Percentiles rank a stretch among this genome's conserved stretches.
phyloP scores from a whole-genome alignment of 1,140 invertebrate genomes.

The Zaprionus tsacasi region DNA sequence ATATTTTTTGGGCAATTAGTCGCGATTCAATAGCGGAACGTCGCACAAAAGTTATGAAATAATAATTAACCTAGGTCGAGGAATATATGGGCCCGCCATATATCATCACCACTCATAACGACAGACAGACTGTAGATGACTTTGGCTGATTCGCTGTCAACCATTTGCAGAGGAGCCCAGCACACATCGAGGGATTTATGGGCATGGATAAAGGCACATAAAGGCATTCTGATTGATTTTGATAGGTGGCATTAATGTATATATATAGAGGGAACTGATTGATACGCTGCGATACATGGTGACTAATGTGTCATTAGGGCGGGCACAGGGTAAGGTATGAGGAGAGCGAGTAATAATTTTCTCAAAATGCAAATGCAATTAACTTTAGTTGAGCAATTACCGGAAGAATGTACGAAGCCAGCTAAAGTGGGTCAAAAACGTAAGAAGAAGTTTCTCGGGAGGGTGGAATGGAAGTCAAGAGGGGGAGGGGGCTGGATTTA shows the following conservation, averaged over 20 bases:
- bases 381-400: conserved; percentile 33
- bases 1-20: not conserved
- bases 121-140: conserved; percentile 8
- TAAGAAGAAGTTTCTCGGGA: not conserved
- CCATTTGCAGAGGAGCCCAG: not conserved
- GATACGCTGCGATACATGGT: conserved; percentile 12
- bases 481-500: conserved; percentile 42
- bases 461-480: conserved; percentile 19
- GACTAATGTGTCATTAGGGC: conserved; percentile 19
- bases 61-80: not conserved
- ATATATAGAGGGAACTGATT: conserved; percentile 9
- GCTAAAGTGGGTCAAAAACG: conserved; percentile 19
- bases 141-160: conserved; percentile 20
- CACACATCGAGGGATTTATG: conserved; percentile 22
- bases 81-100: not conserved
- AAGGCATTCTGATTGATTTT: conserved; percentile 31
- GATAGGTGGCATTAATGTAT: conserved; percentile 21
- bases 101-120: not conserved
- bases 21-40: too few species aligned
- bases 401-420: conserved; percentile 10
- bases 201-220: conserved; percentile 14
- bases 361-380: conserved; percentile 46
- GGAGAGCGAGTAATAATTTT: not conserved
- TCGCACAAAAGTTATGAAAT: not conserved
- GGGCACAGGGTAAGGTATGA: not conserved